A percentile compares a stretch with the other conserved stretches of the same genome.
phyloP scores from a whole-genome alignment of 2,113 vertebrate genomes.

The Chionodraco myersi region DNA sequence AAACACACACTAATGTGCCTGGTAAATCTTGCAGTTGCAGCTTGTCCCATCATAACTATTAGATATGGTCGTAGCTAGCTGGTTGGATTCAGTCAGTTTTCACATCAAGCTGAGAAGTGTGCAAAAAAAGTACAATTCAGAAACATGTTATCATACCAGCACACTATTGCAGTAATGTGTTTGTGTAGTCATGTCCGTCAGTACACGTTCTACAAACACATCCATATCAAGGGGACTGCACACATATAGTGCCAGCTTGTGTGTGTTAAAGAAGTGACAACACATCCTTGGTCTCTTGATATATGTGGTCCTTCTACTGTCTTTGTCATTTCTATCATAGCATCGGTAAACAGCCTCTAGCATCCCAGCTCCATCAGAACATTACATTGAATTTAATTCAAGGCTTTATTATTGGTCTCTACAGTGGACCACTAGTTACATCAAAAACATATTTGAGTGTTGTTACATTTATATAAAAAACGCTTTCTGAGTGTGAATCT shows the following conservation, averaged over 20 bases:
- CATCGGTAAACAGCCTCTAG: neutral
- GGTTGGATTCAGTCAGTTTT: neutral
- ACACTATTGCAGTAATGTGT: no score
- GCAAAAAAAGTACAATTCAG: neutral
- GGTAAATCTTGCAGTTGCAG: constrained; percentile 28
- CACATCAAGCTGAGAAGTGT: neutral
- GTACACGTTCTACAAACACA: neutral
- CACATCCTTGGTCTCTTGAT: neutral
- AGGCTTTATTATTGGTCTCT: no score
- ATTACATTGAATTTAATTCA: no score
- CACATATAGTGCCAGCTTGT: neutral
- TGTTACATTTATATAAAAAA: no score
- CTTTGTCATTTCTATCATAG: neutral
- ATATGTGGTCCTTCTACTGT: neutral
- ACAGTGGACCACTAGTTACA: no score
- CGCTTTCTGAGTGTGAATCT: no score
- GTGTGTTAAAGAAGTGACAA: neutral
- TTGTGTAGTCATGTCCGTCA: neutral
- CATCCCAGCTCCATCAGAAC: no score
- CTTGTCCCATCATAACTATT: constrained; percentile 22
- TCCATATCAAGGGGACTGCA: neutral
- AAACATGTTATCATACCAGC: neutral
- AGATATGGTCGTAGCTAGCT: constrained; percentile 8
- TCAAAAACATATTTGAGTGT: no score
- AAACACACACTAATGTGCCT: constrained; percentile 1